Evolutionary conservation across 2,113 vertebrate species (phyloP).

Genomic region (Chaetodon trifascialis): DNA sequence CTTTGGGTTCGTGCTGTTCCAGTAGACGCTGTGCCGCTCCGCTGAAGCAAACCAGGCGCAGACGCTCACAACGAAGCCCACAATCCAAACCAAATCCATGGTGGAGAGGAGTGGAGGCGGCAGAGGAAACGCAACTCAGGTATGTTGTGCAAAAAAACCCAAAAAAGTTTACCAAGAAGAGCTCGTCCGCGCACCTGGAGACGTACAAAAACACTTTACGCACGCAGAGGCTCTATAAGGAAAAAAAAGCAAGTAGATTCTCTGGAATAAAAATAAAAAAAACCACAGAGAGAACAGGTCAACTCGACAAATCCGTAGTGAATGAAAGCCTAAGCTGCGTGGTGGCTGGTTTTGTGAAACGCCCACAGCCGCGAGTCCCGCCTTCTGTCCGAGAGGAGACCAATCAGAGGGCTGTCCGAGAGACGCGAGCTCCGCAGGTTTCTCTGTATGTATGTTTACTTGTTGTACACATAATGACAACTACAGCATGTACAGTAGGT

Average conservation of each 20-base stretch:
- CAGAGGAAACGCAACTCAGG: slow-evolving; percentile 52
- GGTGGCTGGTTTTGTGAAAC: slow-evolving; percentile 75
- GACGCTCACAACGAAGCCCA: slow-evolving; percentile 70
- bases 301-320: slow-evolving; percentile 67
- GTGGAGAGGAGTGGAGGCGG: slow-evolving; percentile 60
- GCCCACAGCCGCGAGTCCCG: slow-evolving; percentile 40
- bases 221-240: not conserved
- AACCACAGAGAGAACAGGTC: not conserved
- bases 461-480: not conserved
- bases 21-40: slow-evolving; percentile 86
- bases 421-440: slow-evolving; percentile 21
- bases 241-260: not conserved
- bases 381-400: slow-evolving; percentile 14
- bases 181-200: slow-evolving; percentile 20
- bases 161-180: slow-evolving; percentile 6
- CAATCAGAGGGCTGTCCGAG: slow-evolving; percentile 77
- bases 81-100: slow-evolving; percentile 85
- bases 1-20: slow-evolving; percentile 87
- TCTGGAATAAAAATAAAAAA: not conserved
- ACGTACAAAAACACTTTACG: slow-evolving; percentile 3
- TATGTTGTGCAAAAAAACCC: slow-evolving; percentile 26
- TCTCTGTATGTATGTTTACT: slow-evolving; percentile 7
- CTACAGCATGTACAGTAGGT: not conserved
- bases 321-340: slow-evolving; percentile 58
- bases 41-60: slow-evolving; percentile 77